A percentile compares a stretch with the other conserved stretches of the same genome.
phyloP scores from a whole-genome alignment of 2,113 vertebrate species.

The Phalacrocorax aristotelis region DNA sequence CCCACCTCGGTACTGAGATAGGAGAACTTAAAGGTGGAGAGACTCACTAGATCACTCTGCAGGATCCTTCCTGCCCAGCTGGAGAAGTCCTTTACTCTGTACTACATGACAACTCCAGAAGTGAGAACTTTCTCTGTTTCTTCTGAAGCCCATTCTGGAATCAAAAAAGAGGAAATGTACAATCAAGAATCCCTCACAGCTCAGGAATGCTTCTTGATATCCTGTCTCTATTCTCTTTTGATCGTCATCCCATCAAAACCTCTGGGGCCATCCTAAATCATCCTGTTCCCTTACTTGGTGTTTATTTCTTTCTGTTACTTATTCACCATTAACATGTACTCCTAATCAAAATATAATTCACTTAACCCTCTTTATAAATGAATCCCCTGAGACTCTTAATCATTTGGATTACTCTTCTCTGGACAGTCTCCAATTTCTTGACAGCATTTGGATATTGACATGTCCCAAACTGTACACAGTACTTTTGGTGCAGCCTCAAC shows the following conservation, averaged over 20 bases:
- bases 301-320: slow-evolving; percentile 51
- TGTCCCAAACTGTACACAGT: slow-evolving; percentile 17
- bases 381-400: slow-evolving; percentile 48
- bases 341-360: slow-evolving; percentile 65
- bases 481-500: slow-evolving; percentile 15
- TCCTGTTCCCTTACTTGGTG: neutral
- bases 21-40: slow-evolving; percentile 7
- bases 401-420: slow-evolving; percentile 52
- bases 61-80: neutral
- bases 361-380: slow-evolving; percentile 56
- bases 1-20: neutral
- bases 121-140: neutral
- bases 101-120: neutral
- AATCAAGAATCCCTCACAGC: neutral
- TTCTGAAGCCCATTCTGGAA: neutral
- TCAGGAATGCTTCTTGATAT: neutral
- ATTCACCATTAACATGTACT: slow-evolving; percentile 15
- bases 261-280: slow-evolving; percentile 9
- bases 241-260: slow-evolving; percentile 18
- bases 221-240: slow-evolving; percentile 10
- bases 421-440: slow-evolving; percentile 46
- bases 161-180: neutral
- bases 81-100: neutral
- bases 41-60: neutral
- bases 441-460: slow-evolving; percentile 17